A percentile compares a stretch with the other conserved stretches of the same genome.
Conservation (phyloP, 2,113 vertebrate genomes). For the Agapornis roseicollis region DNA sequence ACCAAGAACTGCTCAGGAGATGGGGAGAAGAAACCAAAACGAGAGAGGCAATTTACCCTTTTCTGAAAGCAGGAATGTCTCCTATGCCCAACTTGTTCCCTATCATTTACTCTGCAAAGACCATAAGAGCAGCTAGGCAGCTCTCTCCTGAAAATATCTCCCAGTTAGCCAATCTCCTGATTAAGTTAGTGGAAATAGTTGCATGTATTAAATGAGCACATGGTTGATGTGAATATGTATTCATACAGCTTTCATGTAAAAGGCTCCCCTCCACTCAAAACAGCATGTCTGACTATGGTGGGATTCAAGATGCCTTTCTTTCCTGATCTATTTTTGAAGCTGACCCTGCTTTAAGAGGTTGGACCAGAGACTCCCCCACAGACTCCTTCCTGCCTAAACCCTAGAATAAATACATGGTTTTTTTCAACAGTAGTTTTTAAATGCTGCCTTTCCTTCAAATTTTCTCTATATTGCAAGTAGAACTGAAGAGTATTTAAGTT, state of each 20-base stretch:
- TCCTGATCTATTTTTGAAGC: neutral
- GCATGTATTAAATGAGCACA: neutral
- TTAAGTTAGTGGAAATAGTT: neutral
- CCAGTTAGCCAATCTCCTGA: neutral
- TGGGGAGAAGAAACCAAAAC: neutral
- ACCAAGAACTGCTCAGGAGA: neutral
- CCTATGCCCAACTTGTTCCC: neutral
- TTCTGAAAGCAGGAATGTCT: neutral
- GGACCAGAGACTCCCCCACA: neutral
- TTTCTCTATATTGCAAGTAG: neutral
- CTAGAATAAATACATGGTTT: neutral
- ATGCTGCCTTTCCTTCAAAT: neutral
- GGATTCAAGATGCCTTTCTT: neutral
- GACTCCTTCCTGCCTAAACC: neutral
- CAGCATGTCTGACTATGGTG: neutral
- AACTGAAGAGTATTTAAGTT: neutral
- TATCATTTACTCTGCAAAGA: neutral
- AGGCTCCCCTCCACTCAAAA: neutral
- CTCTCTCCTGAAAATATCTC: neutral
- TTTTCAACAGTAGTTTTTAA: neutral
- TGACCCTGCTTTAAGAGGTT: neutral
- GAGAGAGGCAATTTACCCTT: neutral
- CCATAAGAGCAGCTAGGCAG: neutral
- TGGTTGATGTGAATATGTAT: neutral
- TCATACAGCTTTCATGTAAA: neutral